phyloP scores from a whole-genome alignment of 2,113 vertebrate genomes.

The Cyanistes caeruleus region DNA sequence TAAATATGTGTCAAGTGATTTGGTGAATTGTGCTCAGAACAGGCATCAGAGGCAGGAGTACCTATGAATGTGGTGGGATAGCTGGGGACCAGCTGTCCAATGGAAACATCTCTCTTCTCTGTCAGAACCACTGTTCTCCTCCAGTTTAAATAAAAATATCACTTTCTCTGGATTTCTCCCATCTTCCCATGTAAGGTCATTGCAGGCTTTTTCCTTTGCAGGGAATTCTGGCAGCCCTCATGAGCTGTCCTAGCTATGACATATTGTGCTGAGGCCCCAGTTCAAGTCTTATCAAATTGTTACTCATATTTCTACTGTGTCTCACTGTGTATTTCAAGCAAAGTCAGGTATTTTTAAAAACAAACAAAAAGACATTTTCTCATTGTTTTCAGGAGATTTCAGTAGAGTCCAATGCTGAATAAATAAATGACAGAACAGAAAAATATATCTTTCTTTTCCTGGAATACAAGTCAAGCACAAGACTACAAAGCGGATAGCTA shows the following conservation, averaged over 20 bases:
- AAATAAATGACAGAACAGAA: slow-evolving; percentile 23
- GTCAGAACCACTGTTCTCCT: background rate
- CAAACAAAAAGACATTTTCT: background rate
- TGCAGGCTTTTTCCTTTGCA: background rate
- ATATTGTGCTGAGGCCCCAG: background rate
- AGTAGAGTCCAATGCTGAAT: background rate
- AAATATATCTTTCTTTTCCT: slow-evolving; percentile 25
- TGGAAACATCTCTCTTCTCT: background rate
- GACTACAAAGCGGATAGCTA: slow-evolving; percentile 13
- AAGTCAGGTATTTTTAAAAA: background rate
- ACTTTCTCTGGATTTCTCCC: background rate
- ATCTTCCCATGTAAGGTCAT: background rate
- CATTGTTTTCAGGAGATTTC: background rate
- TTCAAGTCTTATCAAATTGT: slow-evolving; percentile 5
- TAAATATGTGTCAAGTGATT: background rate
- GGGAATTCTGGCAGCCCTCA: background rate
- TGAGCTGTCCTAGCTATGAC: background rate
- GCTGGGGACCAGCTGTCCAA: background rate
- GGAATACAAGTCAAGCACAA: slow-evolving; percentile 40
- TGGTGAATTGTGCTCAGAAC: background rate
- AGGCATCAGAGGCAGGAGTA: background rate
- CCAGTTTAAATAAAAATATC: background rate
- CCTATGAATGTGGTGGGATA: background rate
- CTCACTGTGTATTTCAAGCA: background rate
- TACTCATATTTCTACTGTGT: background rate